Conservation (phyloP, 2,888 invertebrate genomes). For the Archips crataeganus region DNA sequence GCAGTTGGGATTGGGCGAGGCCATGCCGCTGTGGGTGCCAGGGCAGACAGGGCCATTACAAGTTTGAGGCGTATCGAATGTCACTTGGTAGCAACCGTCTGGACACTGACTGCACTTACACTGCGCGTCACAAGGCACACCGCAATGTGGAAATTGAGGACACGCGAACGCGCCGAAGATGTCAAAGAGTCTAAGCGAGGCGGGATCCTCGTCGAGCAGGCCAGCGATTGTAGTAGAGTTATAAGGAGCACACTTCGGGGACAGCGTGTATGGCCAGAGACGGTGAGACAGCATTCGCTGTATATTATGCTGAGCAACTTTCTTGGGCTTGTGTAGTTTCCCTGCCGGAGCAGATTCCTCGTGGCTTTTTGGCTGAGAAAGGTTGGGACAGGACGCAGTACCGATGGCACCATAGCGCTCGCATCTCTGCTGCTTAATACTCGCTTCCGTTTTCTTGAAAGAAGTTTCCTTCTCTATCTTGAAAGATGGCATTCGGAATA, state of each 20-base stretch:
- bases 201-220: not conserved
- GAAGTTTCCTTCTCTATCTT: constrained; percentile 2
- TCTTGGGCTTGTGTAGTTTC: not conserved
- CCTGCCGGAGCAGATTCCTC: not conserved
- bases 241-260: not conserved
- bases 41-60: constrained; percentile 11
- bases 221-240: not conserved
- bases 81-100: not conserved
- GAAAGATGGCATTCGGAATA: constrained; percentile 12
- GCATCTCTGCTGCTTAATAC: not conserved
- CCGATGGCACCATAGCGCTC: not conserved
- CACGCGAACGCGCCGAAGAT: not conserved
- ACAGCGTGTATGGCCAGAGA: not conserved
- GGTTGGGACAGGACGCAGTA: not conserved
- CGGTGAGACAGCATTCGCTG: not conserved
- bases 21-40: constrained; percentile 6
- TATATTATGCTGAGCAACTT: not conserved
- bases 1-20: constrained; percentile 5
- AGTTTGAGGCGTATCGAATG: not conserved
- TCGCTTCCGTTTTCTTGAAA: not conserved
- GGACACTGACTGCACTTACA: not conserved
- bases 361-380: not conserved
- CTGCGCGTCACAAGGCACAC: not conserved
- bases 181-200: not conserved
- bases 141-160: not conserved